Percentiles rank a stretch among this genome's conserved stretches.
phyloP scores from a whole-genome alignment of 2,888 invertebrate genomes.

The Elaeidobius kamerunicus region DNA sequence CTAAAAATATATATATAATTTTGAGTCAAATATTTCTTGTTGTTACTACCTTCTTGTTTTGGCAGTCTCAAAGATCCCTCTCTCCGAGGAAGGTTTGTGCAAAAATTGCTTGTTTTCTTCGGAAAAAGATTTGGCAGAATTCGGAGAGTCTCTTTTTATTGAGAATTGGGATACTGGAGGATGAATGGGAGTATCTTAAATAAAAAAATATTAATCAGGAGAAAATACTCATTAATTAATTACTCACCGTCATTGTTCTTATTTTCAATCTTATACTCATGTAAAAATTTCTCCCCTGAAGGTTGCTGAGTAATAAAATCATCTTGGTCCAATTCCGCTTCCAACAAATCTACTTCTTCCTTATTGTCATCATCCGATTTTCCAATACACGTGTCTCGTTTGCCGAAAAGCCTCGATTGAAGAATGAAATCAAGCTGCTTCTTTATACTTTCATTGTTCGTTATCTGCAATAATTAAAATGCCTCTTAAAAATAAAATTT shows the following conservation, averaged over 20 bases:
- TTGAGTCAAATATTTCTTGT: too few relatives aligned
- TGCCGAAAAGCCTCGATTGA: conserved; percentile 26
- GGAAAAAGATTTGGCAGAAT: conserved; percentile 19
- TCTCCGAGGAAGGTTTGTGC: conserved; percentile 23
- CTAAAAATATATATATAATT: too few relatives aligned
- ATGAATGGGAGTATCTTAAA: too few relatives aligned
- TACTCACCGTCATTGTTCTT: not conserved
- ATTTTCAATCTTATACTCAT: conserved; percentile 14
- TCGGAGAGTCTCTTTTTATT: conserved; percentile 9
- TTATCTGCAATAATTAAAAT: conserved; percentile 26
- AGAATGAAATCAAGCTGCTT: conserved; percentile 31
- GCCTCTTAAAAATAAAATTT: too few relatives aligned
- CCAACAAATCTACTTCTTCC: conserved; percentile 31
- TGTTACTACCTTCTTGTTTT: conserved; percentile 25
- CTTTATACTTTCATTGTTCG: conserved; percentile 26
- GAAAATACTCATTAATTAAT: too few relatives aligned
- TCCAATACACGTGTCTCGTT: conserved; percentile 9
- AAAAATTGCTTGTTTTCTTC: conserved; percentile 25
- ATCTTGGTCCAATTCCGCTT: conserved; percentile 31
- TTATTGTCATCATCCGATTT: conserved; percentile 23
- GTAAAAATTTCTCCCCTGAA: conserved; percentile 24
- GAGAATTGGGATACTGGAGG: too few relatives aligned
- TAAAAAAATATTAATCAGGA: too few relatives aligned
- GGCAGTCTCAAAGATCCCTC: conserved; percentile 22
- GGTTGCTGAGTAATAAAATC: conserved; percentile 26